phyloP scores from a whole-genome alignment of 64 coral and sea anemone species.

The Pachyseris speciosa region DNA sequence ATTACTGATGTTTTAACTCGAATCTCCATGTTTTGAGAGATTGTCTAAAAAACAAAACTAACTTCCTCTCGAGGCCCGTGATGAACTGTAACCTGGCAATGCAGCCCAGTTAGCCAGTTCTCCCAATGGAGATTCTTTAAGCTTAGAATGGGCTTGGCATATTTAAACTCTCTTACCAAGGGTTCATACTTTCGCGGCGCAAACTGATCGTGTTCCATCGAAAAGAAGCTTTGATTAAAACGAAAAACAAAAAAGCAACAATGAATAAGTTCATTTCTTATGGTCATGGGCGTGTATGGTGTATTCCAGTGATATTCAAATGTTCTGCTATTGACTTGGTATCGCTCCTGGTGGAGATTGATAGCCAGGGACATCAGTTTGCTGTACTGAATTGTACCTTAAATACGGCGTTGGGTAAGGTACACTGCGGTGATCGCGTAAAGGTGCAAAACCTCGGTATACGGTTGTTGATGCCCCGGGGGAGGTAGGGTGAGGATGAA shows the following conservation, averaged over 20 bases:
- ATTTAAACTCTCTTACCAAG: no score
- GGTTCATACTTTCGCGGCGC: no score
- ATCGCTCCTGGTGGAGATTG: constrained; percentile 18
- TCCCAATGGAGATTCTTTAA: no score
- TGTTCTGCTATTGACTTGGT: constrained; percentile 18
- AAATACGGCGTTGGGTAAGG: constrained; percentile 25
- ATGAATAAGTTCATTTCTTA: no score
- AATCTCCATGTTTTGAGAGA: no score
- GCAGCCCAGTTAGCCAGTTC: no score
- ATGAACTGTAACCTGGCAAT: no score
- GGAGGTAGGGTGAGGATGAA: constrained; percentile 34
- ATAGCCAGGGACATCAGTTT: constrained; percentile 39
- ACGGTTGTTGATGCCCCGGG: constrained; percentile 24
- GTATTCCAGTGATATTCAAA: neutral
- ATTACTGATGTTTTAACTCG: no score
- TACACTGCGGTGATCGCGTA: constrained; percentile 38
- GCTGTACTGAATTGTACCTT: constrained; percentile 19
- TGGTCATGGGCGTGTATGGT: neutral
- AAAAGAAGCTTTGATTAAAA: no score
- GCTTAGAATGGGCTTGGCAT: no score
- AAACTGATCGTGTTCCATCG: neutral
- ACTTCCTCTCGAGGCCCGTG: no score
- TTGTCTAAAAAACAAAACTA: no score
- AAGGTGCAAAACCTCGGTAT: constrained; percentile 11
- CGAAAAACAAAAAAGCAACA: neutral